Base-by-base conservation (phyloP, 2,797 vertebrate genomes). In the Todus mexicanus region DNA sequence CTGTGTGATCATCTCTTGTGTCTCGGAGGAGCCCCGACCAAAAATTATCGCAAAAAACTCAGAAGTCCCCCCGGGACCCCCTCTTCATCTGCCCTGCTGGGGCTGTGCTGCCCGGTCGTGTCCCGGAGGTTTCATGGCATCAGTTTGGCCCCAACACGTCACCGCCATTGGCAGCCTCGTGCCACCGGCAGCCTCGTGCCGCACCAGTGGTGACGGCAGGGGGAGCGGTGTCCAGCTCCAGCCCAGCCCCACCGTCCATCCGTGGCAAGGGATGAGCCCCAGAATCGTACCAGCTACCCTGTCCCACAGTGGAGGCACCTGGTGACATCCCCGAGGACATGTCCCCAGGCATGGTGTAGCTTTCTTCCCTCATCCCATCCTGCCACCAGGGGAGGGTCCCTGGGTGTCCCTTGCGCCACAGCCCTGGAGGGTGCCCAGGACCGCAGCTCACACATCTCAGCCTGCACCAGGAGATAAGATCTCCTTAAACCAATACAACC, bases 1-100 rank as follows among this genome's bases (percentile, higher is more conserved):
- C 95, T 96, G 95, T 97, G 93, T 96, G 96, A 96, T 97, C 95
- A 97, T 95, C 94, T 54, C 93, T 94, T 1, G 3, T 60, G 91
- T 96, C 96, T 97, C 89, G 31, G 80, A 96, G 95, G 94, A 95
- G 86, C 82, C 89, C 60, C 4, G 8, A 93, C 84, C 42, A 92
- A 84, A 84, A 87, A 91, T 70, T 71, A 73, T 27, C 0, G 0
- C 60, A 82, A 66, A 63, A 89, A 79, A 83, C 71, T 42, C 69
- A 63, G 1, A 68, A 48, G 75, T 54, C 6, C 10, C 51, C 79
- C 85, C 65, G 53, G 31, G 78, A 2, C 18, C 37, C 48, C 48
- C 53, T 50, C 48, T 76, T 70, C 29, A 56, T 71, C 15, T 80
- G 53, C 33, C 89, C 47, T 0, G 0, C 17, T 5, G 1, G 31